Percentiles rank a stretch among this genome's conserved stretches.
phyloP scores from a whole-genome alignment of 1,140 invertebrate species.

The Zaprionus ornatus region DNA sequence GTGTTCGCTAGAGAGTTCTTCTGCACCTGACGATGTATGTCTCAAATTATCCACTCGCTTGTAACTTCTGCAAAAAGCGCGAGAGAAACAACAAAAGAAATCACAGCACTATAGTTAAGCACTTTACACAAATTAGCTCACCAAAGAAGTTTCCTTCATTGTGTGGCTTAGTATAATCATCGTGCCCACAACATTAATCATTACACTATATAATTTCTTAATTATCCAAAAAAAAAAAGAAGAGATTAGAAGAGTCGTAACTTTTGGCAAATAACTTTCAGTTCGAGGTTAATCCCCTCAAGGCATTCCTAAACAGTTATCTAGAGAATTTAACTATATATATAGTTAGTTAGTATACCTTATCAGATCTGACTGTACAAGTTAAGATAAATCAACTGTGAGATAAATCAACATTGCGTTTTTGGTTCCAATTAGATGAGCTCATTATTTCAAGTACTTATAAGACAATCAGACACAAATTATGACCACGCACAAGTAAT shows the following conservation, averaged over 20 bases:
- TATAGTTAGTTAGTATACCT: not conserved
- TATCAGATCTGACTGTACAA: not conserved
- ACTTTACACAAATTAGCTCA: conserved; percentile 30
- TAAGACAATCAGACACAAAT: conserved; percentile 1
- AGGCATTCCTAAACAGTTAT: not conserved
- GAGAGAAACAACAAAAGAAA: not conserved
- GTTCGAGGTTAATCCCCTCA: not conserved
- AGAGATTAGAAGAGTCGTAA: not conserved
- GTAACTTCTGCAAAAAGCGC: not conserved
- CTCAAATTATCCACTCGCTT: conserved; percentile 11
- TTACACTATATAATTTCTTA: conserved; percentile 20
- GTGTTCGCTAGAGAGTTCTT: not conserved
- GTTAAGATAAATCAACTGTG: not conserved
- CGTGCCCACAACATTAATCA: conserved; percentile 16
- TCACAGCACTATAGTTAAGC: conserved; percentile 5
- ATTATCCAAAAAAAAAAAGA: not conserved
- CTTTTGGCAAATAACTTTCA: not conserved
- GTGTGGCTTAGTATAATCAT: not conserved
- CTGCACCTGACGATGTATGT: conserved; percentile 21
- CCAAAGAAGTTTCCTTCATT: not conserved
- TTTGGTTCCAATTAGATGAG: not conserved
- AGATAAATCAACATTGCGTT: not conserved
- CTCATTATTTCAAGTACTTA: conserved; percentile 7
- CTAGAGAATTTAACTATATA: not conserved
- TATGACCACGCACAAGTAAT: conserved; percentile 4